phyloP scores from a whole-genome alignment of 2,888 invertebrate species.

The Epirrhoe alternata region DNA sequence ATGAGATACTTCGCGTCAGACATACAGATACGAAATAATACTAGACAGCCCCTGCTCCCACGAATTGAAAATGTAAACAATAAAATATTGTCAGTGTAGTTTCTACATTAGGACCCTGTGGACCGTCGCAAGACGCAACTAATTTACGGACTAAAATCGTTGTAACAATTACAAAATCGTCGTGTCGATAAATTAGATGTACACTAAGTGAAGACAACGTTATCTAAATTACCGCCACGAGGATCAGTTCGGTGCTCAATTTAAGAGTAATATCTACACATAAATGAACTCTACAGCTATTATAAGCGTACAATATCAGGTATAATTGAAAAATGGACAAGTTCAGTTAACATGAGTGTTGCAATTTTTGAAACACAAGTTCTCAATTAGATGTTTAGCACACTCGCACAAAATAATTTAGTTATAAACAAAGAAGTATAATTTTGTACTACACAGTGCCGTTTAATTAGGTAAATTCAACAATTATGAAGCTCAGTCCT shows the following conservation, averaged over 20 bases:
- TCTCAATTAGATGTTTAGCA: slow-evolving; percentile 21
- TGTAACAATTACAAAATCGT: slow-evolving; percentile 56
- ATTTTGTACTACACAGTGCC: slow-evolving; percentile 47
- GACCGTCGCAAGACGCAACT: slow-evolving; percentile 64
- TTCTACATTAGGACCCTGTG: slow-evolving; percentile 78
- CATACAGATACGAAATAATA: slow-evolving; percentile 44
- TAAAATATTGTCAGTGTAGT: slow-evolving; percentile 63
- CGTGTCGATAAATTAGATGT: slow-evolving; percentile 45
- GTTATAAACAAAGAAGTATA: slow-evolving; percentile 38
- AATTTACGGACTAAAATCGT: slow-evolving; percentile 74
- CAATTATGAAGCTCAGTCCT: slow-evolving; percentile 26
- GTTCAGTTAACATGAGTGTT: slow-evolving; percentile 26
- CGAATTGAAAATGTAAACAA: slow-evolving; percentile 41
- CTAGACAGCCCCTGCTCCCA: slow-evolving; percentile 40
- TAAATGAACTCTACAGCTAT: slow-evolving; percentile 26
- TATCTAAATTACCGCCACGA: slow-evolving; percentile 38
- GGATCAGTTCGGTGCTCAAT: slow-evolving; percentile 25
- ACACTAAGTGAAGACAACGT: slow-evolving; percentile 27
- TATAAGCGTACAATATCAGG: slow-evolving; percentile 30
- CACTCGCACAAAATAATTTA: slow-evolving; percentile 32
- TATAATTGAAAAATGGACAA: slow-evolving; percentile 36
- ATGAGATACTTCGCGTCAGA: slow-evolving; percentile 55
- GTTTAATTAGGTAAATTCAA: slow-evolving; percentile 35
- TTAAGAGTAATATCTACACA: slow-evolving; percentile 26
- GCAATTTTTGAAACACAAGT: slow-evolving; percentile 15